Evolutionary conservation across 2,888 invertebrate species (phyloP), one percentile per base, ranked within the genome.

Genomic region (Cacoxenus indagator): DNA sequence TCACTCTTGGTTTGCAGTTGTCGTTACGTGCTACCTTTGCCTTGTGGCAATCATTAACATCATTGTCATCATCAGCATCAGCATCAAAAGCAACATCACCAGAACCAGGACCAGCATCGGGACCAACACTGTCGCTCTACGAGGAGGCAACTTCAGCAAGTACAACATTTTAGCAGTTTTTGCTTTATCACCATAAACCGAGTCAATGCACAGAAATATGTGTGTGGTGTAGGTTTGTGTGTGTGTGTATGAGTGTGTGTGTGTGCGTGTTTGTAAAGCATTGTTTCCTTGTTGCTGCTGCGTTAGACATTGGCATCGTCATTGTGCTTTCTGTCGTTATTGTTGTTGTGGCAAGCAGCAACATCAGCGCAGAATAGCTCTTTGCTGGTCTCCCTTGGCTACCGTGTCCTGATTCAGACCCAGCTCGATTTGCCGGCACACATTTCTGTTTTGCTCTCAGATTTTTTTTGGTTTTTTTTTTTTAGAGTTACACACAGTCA

Each of bases 151-250:
- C 37, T 11, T 1, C 37, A 37, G 14, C 37, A 8, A 37, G 37
- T 1, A 54, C 22, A 59, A 59, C 9, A 59, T 17, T 37, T 31
- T 27, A 59, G 6, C 59, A 43, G 19, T 55, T 62, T 45, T 19
- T 62, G 45, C 61, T 62, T 62, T 62, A 62, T 62, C 61, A 62
- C 43, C 45, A 62, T 45, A 62, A 62, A 43, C 61, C 45, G 26
- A 62, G 61, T 45, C 45, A 24, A 29, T 45, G 61, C 45, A 45
- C 61, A 62, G 24, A 22, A 62, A 62, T n/a, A 45, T 37, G 14
- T 37, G 11, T 61, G 61, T 31, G 61, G n/a, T n/a, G n/a, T n/a
- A n/a, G n/a, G n/a, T n/a, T n/a, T 55, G 55, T 6, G n/a, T 59
- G 59, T 54, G 37, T 8, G 48, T 5, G 22, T 19, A 22, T 48